Percentiles rank a stretch among this genome's conserved stretches.
Conservation (phyloP, 2,113 vertebrate genomes). For the Bos taurus region ARS-UCD2.0 NC_037328.1:103019001-103019500, state of each 20-base stretch:
- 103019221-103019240: slow-evolving; percentile 26
- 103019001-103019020: not conserved
- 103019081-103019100: not conserved
- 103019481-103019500: not conserved
- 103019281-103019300: slow-evolving; percentile 29
- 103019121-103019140: not conserved
- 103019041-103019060: not conserved
- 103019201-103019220: slow-evolving; percentile 11
- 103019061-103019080: not conserved
- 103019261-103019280: slow-evolving; percentile 60
- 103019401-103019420: not conserved
- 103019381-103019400: slow-evolving; percentile 2
- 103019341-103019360: slow-evolving; percentile 3
- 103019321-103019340: not conserved
- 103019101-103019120: not conserved
- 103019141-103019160: not conserved
- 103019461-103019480: not conserved
- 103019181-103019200: not conserved
- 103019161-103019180: slow-evolving; percentile 19
- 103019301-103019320: not conserved
- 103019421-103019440: slow-evolving; percentile 10
- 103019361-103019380: not conserved
- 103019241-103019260: slow-evolving; percentile 55
- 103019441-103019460: not conserved
- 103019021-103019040: not conserved